phyloP scores from a whole-genome alignment of 2,797 vertebrate species.

The Gila robusta region DNA sequence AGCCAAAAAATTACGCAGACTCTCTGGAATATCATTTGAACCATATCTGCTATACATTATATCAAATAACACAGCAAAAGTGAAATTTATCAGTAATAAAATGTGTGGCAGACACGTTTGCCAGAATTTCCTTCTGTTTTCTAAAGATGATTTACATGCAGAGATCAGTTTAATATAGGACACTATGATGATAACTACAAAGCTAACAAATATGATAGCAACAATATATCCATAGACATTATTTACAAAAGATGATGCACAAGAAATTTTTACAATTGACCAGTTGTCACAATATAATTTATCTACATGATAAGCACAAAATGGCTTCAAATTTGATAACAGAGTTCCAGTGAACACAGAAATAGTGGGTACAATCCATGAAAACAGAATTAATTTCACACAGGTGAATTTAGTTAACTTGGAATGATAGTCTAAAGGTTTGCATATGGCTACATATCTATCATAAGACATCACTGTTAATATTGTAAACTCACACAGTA shows the following conservation, averaged over 20 bases:
- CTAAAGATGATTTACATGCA: conserved; percentile 20
- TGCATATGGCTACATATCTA: conserved; percentile 42
- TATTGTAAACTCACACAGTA: conserved; percentile 20
- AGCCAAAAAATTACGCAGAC: no score
- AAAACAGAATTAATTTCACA: conserved; percentile 15
- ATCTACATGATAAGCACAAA: not conserved
- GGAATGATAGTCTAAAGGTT: conserved; percentile 30
- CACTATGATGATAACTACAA: not conserved
- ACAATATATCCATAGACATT: conserved; percentile 34
- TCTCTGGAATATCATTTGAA: no score
- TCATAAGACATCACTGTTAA: conserved; percentile 26
- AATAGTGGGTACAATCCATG: no score
- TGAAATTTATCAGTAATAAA: conserved; percentile 44
- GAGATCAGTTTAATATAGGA: no score
- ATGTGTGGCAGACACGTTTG: conserved; percentile 55
- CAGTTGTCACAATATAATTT: conserved; percentile 51
- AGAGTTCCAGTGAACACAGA: no score
- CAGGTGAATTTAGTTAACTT: not conserved
- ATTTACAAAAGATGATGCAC: conserved; percentile 7
- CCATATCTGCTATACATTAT: not conserved
- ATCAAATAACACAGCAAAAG: conserved; percentile 42
- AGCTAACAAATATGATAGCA: not conserved
- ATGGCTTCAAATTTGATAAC: no score
- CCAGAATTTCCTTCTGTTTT: conserved; percentile 52
- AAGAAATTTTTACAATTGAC: conserved; percentile 44